These are phyloP conservation scores for Rhynchopsitta pachyrhyncha DNA, from an alignment of 2,113 vertebrate species.

Conservation along the genomic window DNA sequence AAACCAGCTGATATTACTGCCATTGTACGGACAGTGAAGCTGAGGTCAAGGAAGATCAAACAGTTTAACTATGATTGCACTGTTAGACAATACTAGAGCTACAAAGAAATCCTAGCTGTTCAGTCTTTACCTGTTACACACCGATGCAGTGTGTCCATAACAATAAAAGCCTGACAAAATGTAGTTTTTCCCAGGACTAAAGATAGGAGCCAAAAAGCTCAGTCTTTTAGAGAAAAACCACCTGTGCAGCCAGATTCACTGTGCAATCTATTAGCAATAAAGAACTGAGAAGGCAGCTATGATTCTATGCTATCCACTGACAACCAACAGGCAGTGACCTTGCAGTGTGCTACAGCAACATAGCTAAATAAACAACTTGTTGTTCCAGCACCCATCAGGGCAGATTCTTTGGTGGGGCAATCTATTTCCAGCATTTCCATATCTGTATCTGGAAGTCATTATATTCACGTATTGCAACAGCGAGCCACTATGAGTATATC, in stretches of 20 bases:
- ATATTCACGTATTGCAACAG: conserved; percentile 42
- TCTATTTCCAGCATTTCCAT: conserved; percentile 51
- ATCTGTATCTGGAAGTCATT: conserved; percentile 46
- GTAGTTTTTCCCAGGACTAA: neutral
- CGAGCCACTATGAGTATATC: conserved; percentile 18
- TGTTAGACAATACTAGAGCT: neutral
- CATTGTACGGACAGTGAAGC: neutral
- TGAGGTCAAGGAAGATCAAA: neutral
- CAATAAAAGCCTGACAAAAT: neutral
- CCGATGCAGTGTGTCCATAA: neutral
- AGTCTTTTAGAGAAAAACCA: neutral
- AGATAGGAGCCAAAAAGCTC: neutral
- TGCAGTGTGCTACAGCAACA: neutral
- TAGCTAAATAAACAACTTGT: conserved; percentile 15
- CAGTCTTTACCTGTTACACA: neutral
- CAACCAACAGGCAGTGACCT: neutral
- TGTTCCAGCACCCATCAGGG: neutral
- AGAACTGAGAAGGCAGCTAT: neutral
- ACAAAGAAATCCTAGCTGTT: neutral
- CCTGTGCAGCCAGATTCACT: neutral
- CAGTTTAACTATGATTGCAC: neutral
- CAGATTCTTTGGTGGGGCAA: conserved; percentile 37
- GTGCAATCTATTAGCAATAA: neutral
- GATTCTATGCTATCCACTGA: neutral
- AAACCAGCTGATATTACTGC: neutral